These are phyloP conservation scores for Macropis europaea DNA, from an alignment of 2,888 invertebrate genomes.

Conservation along the genomic window DNA sequence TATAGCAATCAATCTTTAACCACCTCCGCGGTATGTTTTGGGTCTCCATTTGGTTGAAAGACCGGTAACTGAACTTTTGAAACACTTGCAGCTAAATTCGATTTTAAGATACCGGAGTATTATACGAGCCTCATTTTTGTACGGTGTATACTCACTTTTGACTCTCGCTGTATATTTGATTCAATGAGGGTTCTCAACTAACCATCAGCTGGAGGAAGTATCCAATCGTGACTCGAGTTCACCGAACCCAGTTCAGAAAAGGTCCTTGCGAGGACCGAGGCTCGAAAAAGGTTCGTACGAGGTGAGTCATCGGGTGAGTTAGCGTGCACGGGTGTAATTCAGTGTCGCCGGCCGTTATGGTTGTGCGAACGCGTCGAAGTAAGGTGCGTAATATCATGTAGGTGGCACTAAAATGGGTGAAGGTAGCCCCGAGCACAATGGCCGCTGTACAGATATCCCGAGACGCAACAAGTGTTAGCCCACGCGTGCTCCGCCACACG, in stretches of 20 bases:
- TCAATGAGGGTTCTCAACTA: too few relatives aligned
- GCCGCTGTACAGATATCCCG: constrained; percentile 48
- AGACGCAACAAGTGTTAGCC: constrained; percentile 75
- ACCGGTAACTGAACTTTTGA: too few relatives aligned
- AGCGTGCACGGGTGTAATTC: constrained; percentile 35
- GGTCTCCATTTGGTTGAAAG: too few relatives aligned
- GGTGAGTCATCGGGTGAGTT: constrained; percentile 30
- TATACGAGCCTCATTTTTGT: too few relatives aligned
- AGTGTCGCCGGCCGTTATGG: constrained; percentile 15
- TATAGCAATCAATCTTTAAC: too few relatives aligned
- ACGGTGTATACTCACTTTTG: too few relatives aligned
- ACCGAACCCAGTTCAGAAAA: constrained; percentile 22
- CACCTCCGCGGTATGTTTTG: too few relatives aligned
- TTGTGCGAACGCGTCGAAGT: constrained; percentile 18
- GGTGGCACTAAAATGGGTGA: constrained; percentile 76
- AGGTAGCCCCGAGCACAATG: constrained; percentile 72
- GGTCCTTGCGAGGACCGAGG: constrained; percentile 5
- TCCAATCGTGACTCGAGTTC: constrained; percentile 29
- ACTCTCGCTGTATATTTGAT: too few relatives aligned
- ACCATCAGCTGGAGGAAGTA: too few relatives aligned
- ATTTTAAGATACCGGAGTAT: too few relatives aligned
- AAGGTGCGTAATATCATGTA: constrained; percentile 64
- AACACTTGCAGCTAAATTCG: too few relatives aligned
- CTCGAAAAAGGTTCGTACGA: constrained; percentile 24
- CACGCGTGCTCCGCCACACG: constrained; percentile 67